phyloP scores from a whole-genome alignment of 2,797 vertebrate genomes.

The Pseudomugil gertrudae region DNA sequence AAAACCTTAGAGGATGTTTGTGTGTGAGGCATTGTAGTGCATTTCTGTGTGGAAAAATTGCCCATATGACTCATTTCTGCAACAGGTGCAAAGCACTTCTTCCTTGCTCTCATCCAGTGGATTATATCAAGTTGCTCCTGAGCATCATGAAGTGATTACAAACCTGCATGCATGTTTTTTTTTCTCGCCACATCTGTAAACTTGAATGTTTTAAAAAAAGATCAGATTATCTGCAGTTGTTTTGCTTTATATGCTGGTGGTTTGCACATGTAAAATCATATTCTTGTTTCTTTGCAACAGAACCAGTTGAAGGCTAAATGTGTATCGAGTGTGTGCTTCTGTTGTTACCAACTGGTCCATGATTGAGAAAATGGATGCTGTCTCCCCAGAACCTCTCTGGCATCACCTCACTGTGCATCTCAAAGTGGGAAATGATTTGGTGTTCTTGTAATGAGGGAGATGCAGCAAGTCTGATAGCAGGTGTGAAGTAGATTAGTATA shows the following conservation, averaged over 20 bases:
- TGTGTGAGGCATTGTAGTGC: neutral
- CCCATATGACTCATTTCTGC: neutral
- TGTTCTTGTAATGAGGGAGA: constrained; percentile 13
- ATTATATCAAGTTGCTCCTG: constrained; percentile 20
- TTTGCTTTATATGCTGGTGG: constrained; percentile 8
- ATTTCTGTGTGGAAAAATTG: neutral
- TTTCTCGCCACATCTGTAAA: no score
- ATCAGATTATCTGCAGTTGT: constrained; percentile 26
- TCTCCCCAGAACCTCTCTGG: neutral
- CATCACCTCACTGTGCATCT: constrained; percentile 13
- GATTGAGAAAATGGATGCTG: constrained; percentile 9
- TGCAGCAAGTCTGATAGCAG: constrained; percentile 46
- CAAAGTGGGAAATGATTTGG: constrained; percentile 25
- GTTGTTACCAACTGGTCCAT: neutral
- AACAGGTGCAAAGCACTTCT: neutral
- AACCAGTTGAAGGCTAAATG: constrained; percentile 17
- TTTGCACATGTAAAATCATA: constrained; percentile 34
- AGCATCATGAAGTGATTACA: constrained; percentile 34
- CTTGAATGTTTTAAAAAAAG: neutral
- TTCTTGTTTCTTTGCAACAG: constrained; percentile 17
- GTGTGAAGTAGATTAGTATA: constrained; percentile 61
- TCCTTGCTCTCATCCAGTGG: constrained; percentile 16
- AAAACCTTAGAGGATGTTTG: neutral
- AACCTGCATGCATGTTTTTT: constrained; percentile 14
- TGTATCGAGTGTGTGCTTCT: constrained; percentile 3